phyloP scores from a whole-genome alignment of 2,888 invertebrate genomes.

The Stratiomys singularior region DNA sequence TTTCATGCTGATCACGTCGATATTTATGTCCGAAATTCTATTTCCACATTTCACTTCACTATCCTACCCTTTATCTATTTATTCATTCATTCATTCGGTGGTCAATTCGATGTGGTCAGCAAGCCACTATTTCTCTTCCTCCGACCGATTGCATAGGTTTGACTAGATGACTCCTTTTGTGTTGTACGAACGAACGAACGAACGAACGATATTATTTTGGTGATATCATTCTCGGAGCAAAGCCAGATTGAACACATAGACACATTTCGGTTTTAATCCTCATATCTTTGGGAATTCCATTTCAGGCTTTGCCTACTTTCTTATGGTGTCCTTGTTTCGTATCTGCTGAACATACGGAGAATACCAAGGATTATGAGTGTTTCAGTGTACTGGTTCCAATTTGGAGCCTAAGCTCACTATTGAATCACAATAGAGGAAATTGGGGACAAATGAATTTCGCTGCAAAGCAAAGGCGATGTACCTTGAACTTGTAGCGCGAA shows the following conservation, averaged over 20 bases:
- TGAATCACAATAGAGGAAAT: neutral
- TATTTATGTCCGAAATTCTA: slow-evolving; percentile 32
- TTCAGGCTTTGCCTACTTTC: neutral
- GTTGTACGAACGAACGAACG: neutral
- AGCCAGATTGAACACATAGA: slow-evolving; percentile 1
- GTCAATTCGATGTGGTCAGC: neutral
- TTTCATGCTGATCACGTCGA: slow-evolving; percentile 45
- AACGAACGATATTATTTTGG: neutral
- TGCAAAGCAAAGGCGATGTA: neutral
- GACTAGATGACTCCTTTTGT: neutral
- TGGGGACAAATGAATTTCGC: neutral
- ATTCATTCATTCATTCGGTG: neutral
- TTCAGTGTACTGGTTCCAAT: neutral
- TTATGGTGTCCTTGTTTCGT: neutral
- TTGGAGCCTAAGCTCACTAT: neutral
- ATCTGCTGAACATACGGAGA: neutral
- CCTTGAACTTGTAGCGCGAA: too few species aligned
- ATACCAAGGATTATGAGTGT: neutral
- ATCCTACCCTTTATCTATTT: neutral
- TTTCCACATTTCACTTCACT: neutral
- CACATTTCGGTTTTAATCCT: slow-evolving; percentile 23
- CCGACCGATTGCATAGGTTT: neutral
- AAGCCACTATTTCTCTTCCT: neutral
- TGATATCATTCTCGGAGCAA: slow-evolving; percentile 1
- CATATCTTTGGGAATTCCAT: slow-evolving; percentile 39